Evolutionary conservation across 2,113 vertebrate species (phyloP).

Genomic region (Phalacrocorax carbo): DNA sequence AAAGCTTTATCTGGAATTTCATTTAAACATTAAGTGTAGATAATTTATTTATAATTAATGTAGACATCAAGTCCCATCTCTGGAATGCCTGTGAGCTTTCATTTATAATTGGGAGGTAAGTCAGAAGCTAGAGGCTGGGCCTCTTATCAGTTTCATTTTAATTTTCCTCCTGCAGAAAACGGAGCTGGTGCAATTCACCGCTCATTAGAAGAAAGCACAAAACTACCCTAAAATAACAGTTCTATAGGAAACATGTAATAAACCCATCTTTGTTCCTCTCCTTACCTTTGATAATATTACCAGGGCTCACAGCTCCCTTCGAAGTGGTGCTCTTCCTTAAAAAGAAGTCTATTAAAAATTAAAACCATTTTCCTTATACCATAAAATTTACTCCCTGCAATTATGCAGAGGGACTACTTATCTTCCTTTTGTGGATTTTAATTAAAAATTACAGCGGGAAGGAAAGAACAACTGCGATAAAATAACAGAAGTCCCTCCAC

Average conservation of each 20-base stretch:
- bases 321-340: slow-evolving; percentile 26
- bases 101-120: slow-evolving; percentile 54
- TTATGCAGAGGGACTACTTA: slow-evolving; percentile 24
- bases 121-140: slow-evolving; percentile 20
- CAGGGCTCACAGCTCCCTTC: neutral
- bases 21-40: slow-evolving; percentile 64
- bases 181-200: slow-evolving; percentile 14
- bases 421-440: slow-evolving; percentile 31
- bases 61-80: slow-evolving; percentile 58
- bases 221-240: slow-evolving; percentile 21
- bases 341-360: slow-evolving; percentile 62
- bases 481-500: neutral
- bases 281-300: neutral
- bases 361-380: slow-evolving; percentile 17
- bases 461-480: neutral
- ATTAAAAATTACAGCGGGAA: slow-evolving; percentile 39
- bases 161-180: slow-evolving; percentile 11
- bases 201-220: neutral
- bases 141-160: slow-evolving; percentile 48
- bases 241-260: neutral
- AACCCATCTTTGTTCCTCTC: neutral
- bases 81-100: slow-evolving; percentile 48
- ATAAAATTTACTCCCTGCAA: slow-evolving; percentile 24
- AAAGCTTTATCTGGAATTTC: slow-evolving; percentile 65
- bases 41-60: slow-evolving; percentile 74